Base-by-base conservation (phyloP, 2,888 invertebrate genomes). In the Drosophila parthenogenetica region DNA sequence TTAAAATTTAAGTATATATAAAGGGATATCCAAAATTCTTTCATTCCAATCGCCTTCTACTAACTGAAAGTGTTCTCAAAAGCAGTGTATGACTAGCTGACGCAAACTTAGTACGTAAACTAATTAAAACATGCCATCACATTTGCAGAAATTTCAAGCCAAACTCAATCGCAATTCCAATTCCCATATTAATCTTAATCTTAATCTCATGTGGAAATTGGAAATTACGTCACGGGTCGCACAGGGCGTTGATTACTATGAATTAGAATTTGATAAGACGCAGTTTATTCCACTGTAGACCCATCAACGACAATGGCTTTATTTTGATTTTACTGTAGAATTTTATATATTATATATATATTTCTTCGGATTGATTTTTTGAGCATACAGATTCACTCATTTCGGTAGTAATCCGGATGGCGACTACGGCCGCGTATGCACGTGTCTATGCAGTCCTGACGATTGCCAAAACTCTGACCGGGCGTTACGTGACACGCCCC, bases 391-490 rank as follows among this genome's bases (percentile, higher is more conserved):
- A 11, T 45, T 78, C 77, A 87, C 53, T 90, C 81, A 66, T 87
- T 88, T 22, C 72, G 74, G 65, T 89, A 87, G 54, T 89, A 72
- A 65, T 91, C 91, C 76, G 87, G 85, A 53, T 90, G 89, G 39
- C 80, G 85, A 3, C 90, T 81, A 11, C 77, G 74, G 3, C 84
- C 86, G 50, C 81, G 89, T n/a, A 91, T 67, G 62, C 91, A 91
- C 35, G 89, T 91, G 10, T 75, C 82, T 35, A 91, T 63, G 46
- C 91, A 91, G 46, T 91, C 90, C 64, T 87, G 78, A 1, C 78
- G 82, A 5, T 82, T 91, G 25, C 92, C 91, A 64, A 91, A 91
- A 57, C 91, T 91, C 55, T 91, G 91, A 4, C 91, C 91, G 3
- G 89, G 87, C 29, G 72, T 87, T 5, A 89, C 61, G 1, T 85